These are phyloP conservation scores for Drosophila mimetica DNA, from an alignment of 2,888 invertebrate genomes.

Conservation along the genomic window DNA sequence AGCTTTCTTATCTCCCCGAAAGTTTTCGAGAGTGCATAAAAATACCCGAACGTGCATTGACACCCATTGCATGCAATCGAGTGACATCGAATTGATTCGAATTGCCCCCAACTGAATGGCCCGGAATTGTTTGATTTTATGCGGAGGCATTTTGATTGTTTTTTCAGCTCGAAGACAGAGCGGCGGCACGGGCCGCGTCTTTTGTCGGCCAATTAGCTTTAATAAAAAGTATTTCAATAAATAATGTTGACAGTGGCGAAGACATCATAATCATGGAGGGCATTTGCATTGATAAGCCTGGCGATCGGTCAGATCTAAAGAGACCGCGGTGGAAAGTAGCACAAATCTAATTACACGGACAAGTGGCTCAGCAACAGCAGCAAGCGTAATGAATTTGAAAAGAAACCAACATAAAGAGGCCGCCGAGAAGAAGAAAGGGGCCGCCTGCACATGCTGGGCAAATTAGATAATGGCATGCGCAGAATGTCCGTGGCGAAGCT, in stretches of 20 bases:
- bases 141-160: slow-evolving; percentile 71
- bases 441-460: slow-evolving; percentile 56
- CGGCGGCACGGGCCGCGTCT: slow-evolving; percentile 58
- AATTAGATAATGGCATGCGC: slow-evolving; percentile 80
- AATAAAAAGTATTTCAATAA: slow-evolving; percentile 71
- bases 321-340: slow-evolving; percentile 67
- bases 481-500: slow-evolving; percentile 52
- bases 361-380: slow-evolving; percentile 54
- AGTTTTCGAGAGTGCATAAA: slow-evolving; percentile 24
- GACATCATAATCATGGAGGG: slow-evolving; percentile 44
- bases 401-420: slow-evolving; percentile 35
- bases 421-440: slow-evolving; percentile 25
- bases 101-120: slow-evolving; percentile 59
- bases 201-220: slow-evolving; percentile 72
- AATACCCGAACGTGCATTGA: slow-evolving; percentile 67
- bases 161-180: slow-evolving; percentile 5
- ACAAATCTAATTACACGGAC: slow-evolving; percentile 68
- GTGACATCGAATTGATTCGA: slow-evolving; percentile 44
- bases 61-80: slow-evolving; percentile 49
- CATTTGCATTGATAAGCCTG: slow-evolving; percentile 68
- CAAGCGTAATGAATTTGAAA: slow-evolving; percentile 21
- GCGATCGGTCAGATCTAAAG: slow-evolving; percentile 56
- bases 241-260: slow-evolving; percentile 51
- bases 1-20: neutral
- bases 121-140: slow-evolving; percentile 58